These are phyloP conservation scores for Lagocephalus sceleratus DNA, from an alignment of 2,797 vertebrate genomes.

Conservation along the genomic window DNA sequence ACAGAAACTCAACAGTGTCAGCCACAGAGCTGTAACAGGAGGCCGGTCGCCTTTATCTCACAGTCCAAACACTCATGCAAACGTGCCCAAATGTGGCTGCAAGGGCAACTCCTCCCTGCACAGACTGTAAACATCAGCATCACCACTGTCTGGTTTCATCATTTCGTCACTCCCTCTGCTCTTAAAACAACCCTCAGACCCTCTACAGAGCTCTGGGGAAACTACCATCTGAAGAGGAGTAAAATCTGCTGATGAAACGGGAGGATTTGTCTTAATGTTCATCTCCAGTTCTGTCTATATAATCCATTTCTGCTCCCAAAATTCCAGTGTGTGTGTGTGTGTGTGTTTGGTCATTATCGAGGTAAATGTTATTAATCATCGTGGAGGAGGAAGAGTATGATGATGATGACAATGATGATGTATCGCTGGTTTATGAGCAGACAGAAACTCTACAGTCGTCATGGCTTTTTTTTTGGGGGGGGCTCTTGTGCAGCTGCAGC, in stretches of 20 bases:
- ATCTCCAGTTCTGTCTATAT: constrained; percentile 11
- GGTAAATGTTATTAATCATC: background rate
- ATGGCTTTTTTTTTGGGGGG: background rate
- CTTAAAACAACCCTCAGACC: background rate
- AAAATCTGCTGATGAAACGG: too few relatives aligned
- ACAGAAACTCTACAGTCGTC: background rate
- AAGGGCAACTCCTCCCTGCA: background rate
- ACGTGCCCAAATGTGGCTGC: constrained; percentile 18
- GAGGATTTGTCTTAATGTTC: too few relatives aligned
- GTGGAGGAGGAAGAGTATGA: background rate
- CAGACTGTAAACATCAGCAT: background rate
- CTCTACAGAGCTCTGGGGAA: background rate
- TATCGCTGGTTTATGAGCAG: background rate
- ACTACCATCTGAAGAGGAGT: background rate
- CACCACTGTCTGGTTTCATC: background rate
- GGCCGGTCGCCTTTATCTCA: background rate
- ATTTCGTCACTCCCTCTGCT: background rate
- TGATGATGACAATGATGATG: background rate
- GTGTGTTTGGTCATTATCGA: background rate
- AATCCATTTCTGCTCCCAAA: too few relatives aligned
- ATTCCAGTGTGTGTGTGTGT: background rate
- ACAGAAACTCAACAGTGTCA: background rate
- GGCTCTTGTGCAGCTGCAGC: background rate
- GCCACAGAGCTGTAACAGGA: constrained; percentile 1
- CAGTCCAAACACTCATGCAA: constrained; percentile 7